phyloP scores from a whole-genome alignment of 2,888 invertebrate genomes.

The Pseudanteris insignis region DNA sequence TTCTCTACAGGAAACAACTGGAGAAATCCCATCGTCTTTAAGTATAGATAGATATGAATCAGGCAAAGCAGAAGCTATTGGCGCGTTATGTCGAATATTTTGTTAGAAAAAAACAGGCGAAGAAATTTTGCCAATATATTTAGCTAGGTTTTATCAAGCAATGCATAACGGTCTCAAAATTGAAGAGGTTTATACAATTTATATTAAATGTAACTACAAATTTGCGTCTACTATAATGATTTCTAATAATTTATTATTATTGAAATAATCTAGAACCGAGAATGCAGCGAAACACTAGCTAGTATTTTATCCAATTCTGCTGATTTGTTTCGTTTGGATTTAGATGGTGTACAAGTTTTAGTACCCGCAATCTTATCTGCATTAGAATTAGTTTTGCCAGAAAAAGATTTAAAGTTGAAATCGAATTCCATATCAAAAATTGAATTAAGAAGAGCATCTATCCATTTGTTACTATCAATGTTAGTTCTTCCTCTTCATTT shows the following conservation, averaged over 20 bases:
- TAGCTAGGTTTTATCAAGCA: slow-evolving; percentile 92
- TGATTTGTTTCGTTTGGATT: slow-evolving; percentile 87
- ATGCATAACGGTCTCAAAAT: slow-evolving; percentile 85
- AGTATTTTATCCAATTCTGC: slow-evolving; percentile 87
- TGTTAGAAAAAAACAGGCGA: slow-evolving; percentile 95
- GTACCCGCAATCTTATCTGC: slow-evolving; percentile 91
- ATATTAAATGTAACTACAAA: background rate
- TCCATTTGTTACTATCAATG: slow-evolving; percentile 89
- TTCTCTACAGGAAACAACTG: slow-evolving; percentile 73
- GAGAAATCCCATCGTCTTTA: slow-evolving; percentile 75
- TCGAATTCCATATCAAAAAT: slow-evolving; percentile 76
- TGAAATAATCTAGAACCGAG: no score
- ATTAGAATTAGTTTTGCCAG: slow-evolving; percentile 70
- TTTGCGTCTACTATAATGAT: no score
- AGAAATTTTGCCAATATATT: slow-evolving; percentile 89
- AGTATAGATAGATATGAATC: slow-evolving; percentile 83
- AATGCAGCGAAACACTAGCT: slow-evolving; percentile 82
- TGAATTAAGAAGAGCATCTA: slow-evolving; percentile 89
- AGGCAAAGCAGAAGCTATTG: slow-evolving; percentile 93
- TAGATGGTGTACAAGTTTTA: slow-evolving; percentile 91
- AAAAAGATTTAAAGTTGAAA: slow-evolving; percentile 82
- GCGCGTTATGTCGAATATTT: slow-evolving; percentile 93
- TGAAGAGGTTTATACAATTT: slow-evolving; percentile 60
- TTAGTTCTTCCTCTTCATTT: slow-evolving; percentile 94
- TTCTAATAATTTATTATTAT: no score